These are phyloP conservation scores for Pagrus major DNA, from an alignment of 2,113 vertebrate species.

Conservation along the genomic window DNA sequence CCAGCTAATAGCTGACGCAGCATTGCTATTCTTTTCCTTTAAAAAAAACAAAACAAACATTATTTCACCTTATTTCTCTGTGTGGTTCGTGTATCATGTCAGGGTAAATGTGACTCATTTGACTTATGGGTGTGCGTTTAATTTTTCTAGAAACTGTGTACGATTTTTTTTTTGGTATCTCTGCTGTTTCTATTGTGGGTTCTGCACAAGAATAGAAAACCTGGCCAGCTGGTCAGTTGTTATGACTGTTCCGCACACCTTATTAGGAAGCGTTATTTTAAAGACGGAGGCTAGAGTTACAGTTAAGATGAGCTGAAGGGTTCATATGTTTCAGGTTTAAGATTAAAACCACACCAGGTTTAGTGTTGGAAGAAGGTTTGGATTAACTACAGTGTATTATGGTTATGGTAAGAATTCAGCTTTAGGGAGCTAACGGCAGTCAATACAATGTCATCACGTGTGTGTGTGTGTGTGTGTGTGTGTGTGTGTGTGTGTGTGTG, in stretches of 20 bases:
- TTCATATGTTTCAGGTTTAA: not conserved
- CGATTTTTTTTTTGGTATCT: not conserved
- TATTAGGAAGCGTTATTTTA: slow-evolving; percentile 59
- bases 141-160: not conserved
- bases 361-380: not conserved
- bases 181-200: slow-evolving; percentile 44
- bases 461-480: slow-evolving; percentile 28
- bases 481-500: slow-evolving; percentile 18
- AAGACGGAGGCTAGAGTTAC: slow-evolving; percentile 34
- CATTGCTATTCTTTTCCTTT: not conserved
- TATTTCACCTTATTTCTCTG: not conserved
- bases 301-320: not conserved
- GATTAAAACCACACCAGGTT: not conserved
- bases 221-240: slow-evolving; percentile 36
- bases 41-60: too few species aligned
- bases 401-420: not conserved
- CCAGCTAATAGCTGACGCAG: not conserved
- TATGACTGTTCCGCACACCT: slow-evolving; percentile 25
- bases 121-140: not conserved
- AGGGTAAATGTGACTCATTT: not conserved
- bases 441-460: slow-evolving; percentile 38
- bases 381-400: slow-evolving; percentile 1
- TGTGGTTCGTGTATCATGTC: not conserved
- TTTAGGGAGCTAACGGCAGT: slow-evolving; percentile 22
- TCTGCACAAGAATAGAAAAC: slow-evolving; percentile 54